Conservation (phyloP, 2,797 vertebrate genomes). For the Aphelocoma californica region DNA sequence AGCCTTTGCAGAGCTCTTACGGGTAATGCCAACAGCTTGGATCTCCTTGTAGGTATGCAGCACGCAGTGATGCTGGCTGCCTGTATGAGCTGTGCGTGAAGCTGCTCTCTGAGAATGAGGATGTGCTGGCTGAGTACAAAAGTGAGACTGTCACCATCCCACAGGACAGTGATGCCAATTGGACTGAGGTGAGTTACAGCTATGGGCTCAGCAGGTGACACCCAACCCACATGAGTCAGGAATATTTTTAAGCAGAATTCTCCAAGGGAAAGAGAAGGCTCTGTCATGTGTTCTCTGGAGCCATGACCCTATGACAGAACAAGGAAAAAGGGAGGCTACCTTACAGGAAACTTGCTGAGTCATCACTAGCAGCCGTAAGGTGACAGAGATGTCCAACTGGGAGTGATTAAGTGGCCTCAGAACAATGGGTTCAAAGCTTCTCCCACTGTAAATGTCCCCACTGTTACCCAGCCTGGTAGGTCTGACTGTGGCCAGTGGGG, state of each 20-base stretch:
- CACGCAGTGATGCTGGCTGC: conserved; percentile 86
- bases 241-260: neutral
- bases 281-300: neutral
- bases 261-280: neutral
- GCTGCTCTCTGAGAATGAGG: conserved; percentile 83
- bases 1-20: neutral
- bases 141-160: conserved; percentile 73
- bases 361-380: neutral
- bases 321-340: neutral
- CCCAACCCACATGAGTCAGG: neutral
- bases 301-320: neutral
- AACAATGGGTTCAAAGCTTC: neutral
- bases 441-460: neutral
- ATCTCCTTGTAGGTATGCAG: conserved; percentile 79
- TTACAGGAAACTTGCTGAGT: neutral
- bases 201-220: neutral
- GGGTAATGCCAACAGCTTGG: neutral
- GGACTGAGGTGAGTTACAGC: conserved; percentile 64
- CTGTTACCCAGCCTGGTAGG: neutral
- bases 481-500: neutral
- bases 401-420: neutral
- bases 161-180: conserved; percentile 23
- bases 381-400: neutral
- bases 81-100: conserved; percentile 81
- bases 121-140: conserved; percentile 81